A percentile compares a stretch with the other conserved stretches of the same genome.
These are phyloP conservation scores for Bucco capensis DNA, from an alignment of 2,113 vertebrate genomes.

Conservation along the genomic window DNA sequence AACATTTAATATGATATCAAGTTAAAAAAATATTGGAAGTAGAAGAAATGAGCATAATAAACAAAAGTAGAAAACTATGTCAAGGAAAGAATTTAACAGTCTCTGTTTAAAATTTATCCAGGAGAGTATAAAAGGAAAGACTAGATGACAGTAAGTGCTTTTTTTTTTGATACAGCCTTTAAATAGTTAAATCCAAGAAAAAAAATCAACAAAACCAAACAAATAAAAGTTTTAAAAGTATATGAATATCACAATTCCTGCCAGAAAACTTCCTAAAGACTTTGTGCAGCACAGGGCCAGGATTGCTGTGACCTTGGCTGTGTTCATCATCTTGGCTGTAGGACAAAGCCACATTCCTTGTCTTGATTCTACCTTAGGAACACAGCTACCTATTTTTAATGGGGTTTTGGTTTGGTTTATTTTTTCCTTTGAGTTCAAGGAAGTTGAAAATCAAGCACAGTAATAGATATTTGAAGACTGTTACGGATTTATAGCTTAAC, in stretches of 20 bases:
- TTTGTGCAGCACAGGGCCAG: neutral
- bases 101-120: neutral
- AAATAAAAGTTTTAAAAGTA: too few relatives aligned
- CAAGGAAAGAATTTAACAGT: neutral
- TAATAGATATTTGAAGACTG: neutral
- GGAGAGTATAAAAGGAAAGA: neutral
- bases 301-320: neutral
- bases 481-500: neutral
- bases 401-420: too few relatives aligned
- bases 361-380: neutral
- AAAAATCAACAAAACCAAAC: neutral
- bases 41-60: neutral
- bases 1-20: neutral
- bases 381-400: neutral
- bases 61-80: neutral
- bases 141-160: neutral
- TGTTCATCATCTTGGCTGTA: neutral
- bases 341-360: neutral
- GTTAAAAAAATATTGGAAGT: neutral
- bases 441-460: neutral
- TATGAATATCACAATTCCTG: neutral
- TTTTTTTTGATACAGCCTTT: neutral
- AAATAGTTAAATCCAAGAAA: neutral
- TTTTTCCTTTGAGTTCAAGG: neutral
- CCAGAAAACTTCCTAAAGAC: neutral